Evolutionary conservation across 2,113 vertebrate species (phyloP).

Genomic region (Pseudopodoces humilis): DNA sequence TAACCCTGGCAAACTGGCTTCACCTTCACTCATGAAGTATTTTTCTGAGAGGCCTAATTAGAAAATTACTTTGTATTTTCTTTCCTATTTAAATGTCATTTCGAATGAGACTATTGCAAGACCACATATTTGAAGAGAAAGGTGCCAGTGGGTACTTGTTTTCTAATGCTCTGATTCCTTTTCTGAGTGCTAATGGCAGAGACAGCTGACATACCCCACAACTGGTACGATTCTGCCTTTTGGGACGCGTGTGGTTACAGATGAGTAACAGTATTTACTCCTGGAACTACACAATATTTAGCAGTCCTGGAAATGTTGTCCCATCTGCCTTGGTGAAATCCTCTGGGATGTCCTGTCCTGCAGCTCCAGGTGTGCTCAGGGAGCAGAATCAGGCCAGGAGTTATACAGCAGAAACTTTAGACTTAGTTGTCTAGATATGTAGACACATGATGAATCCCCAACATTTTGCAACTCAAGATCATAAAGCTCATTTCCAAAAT

Average conservation of each 20-base stretch:
- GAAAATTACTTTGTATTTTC: neutral
- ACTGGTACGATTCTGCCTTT: neutral
- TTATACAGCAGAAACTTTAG: neutral
- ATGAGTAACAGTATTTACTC: neutral
- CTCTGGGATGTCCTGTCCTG: neutral
- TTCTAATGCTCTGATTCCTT: neutral
- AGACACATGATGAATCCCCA: neutral
- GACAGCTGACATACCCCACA: neutral
- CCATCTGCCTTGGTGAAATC: neutral
- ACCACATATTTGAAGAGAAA: neutral
- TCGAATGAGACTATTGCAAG: neutral
- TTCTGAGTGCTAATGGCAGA: neutral
- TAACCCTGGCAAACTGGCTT: neutral
- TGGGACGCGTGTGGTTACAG: rapidly evolving
- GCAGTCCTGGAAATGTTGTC: neutral
- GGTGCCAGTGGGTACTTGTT: neutral
- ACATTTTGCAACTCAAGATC: neutral
- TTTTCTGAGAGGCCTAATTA: neutral
- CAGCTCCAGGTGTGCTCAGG: neutral
- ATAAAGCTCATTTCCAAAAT: neutral
- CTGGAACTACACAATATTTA: neutral
- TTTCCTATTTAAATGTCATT: neutral
- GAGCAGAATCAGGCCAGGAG: neutral
- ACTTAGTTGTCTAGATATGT: neutral
- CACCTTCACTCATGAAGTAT: neutral